A percentile compares a stretch with the other conserved stretches of the same genome.
These are phyloP conservation scores for Calidris pygmaea DNA, from an alignment of 2,113 vertebrate genomes.

Conservation along the genomic window DNA sequence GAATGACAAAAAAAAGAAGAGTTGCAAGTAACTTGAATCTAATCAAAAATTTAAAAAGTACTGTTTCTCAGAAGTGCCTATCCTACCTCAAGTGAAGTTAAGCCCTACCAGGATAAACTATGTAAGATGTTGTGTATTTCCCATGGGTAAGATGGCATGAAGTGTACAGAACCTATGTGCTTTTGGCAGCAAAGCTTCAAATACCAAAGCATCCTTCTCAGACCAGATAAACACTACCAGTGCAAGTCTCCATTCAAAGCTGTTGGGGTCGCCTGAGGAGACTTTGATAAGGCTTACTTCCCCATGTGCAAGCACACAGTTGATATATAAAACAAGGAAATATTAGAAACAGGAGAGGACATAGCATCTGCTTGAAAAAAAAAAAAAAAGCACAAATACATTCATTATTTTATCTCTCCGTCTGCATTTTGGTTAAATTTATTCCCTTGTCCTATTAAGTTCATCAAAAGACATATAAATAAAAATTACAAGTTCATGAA, in stretches of 20 bases:
- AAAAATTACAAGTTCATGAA: background rate
- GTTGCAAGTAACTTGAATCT: background rate
- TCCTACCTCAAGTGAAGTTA: background rate
- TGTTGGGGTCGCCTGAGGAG: background rate
- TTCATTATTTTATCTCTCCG: background rate
- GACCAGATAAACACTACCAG: background rate
- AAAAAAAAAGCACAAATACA: background rate
- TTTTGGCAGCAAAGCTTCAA: background rate
- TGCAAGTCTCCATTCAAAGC: background rate
- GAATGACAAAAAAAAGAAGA: background rate
- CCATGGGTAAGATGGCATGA: background rate
- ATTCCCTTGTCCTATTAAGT: background rate
- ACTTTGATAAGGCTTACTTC: background rate
- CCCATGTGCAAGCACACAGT: background rate
- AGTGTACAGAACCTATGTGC: background rate
- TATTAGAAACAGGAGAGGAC: background rate
- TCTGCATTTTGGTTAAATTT: background rate
- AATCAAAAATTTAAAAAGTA: background rate
- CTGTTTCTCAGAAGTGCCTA: background rate
- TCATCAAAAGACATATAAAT: background rate
- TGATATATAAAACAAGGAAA: background rate
- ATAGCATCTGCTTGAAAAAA: background rate
- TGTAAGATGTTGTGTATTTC: background rate
- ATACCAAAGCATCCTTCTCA: background rate
- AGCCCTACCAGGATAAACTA: background rate